A percentile compares a stretch with the other conserved stretches of the same genome.
These are phyloP conservation scores for Pantala flavescens DNA, from an alignment of 1,140 invertebrate species.

Conservation along the genomic window DNA sequence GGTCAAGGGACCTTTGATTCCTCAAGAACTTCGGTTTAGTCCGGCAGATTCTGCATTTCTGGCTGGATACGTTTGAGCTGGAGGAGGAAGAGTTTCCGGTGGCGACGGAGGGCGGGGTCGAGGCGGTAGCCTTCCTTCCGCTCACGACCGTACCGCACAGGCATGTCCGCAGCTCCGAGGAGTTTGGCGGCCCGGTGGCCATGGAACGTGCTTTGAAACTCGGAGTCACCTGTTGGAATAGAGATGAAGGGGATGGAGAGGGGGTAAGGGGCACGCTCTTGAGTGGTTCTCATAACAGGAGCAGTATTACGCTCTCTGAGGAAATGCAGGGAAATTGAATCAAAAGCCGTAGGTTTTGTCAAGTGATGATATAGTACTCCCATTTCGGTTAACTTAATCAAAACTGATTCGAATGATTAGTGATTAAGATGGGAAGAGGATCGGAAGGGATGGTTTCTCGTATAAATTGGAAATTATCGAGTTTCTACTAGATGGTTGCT, in stretches of 20 bases:
- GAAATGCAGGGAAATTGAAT: too few species aligned
- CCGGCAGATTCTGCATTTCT: conserved; percentile 19
- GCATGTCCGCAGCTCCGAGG: conserved; percentile 13
- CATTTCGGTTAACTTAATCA: too few species aligned
- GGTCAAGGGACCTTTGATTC: conserved; percentile 15
- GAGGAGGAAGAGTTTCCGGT: neutral
- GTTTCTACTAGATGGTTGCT: too few species aligned
- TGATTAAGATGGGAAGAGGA: too few species aligned
- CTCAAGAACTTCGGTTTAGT: conserved; percentile 17
- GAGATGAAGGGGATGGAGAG: conserved; percentile 29
- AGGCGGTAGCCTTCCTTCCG: neutral
- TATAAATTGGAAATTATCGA: too few species aligned
- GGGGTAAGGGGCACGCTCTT: conserved; percentile 16
- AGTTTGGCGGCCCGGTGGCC: neutral
- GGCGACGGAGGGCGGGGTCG: neutral
- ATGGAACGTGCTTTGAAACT: neutral
- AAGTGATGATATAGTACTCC: too few species aligned
- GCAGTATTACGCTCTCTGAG: too few species aligned
- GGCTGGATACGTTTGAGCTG: neutral
- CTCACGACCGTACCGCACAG: conserved; percentile 11
- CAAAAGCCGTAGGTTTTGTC: too few species aligned
- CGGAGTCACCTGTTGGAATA: conserved; percentile 1
- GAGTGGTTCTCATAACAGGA: neutral
- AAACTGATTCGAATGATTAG: too few species aligned
- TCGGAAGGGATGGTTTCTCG: too few species aligned